Percentiles rank a stretch among this genome's conserved stretches.
These are phyloP conservation scores for Tetramorium bicarinatum DNA, from an alignment of 2,888 invertebrate species.

Conservation along the genomic window DNA sequence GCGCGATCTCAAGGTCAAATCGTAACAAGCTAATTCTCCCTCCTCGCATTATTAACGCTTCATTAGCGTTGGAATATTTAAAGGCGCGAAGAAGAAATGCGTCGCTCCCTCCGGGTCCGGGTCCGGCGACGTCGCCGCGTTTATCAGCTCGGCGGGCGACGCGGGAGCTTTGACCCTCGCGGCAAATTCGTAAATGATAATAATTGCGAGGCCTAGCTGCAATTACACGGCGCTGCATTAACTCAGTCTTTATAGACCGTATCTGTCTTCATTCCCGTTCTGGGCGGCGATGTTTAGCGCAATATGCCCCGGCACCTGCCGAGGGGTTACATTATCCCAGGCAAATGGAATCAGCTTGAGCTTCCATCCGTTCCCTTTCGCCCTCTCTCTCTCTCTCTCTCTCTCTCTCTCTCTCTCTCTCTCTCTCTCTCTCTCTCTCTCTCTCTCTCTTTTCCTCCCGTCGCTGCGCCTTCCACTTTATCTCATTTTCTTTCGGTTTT, in stretches of 20 bases:
- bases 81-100: not conserved
- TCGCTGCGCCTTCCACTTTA: conserved; percentile 34
- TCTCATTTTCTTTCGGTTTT: conserved; percentile 48
- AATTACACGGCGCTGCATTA: conserved; percentile 67
- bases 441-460: not conserved
- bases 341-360: conserved; percentile 70
- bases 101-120: not conserved
- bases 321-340: conserved; percentile 56
- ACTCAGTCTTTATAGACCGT: conserved; percentile 68
- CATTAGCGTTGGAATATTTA: conserved; percentile 1
- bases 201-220: conserved; percentile 58
- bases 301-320: conserved; percentile 60
- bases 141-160: not conserved
- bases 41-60: conserved; percentile 4
- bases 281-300: conserved; percentile 62
- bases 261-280: conserved; percentile 62
- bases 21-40: not conserved
- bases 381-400: conserved; percentile 34
- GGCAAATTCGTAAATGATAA: conserved; percentile 26
- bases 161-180: conserved; percentile 52
- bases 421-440: not conserved
- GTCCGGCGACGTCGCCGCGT: not conserved
- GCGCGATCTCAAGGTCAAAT: too few species aligned
- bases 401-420: too few species aligned
- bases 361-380: conserved; percentile 18